These are phyloP conservation scores for Lagria hirta DNA, from an alignment of 2,888 invertebrate genomes.

Conservation along the genomic window DNA sequence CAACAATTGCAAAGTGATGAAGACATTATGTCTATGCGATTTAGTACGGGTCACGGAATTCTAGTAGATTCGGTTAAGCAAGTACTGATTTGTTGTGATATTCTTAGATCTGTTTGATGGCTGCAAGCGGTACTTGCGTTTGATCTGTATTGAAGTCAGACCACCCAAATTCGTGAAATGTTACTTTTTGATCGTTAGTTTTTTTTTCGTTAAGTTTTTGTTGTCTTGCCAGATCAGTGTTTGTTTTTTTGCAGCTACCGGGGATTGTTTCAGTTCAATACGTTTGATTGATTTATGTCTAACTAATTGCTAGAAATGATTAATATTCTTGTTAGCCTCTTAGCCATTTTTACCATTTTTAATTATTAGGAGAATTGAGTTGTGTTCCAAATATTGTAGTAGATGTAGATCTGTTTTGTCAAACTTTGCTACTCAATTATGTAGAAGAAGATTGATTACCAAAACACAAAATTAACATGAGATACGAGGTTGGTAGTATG, in stretches of 20 bases:
- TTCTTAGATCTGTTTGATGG: constrained; percentile 22
- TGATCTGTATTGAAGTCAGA: constrained; percentile 23
- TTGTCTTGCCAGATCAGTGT: constrained; percentile 16
- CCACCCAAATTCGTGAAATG: constrained; percentile 25
- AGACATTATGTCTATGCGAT: constrained; percentile 12
- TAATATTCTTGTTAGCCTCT: constrained; percentile 16
- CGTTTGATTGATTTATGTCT: constrained; percentile 23
- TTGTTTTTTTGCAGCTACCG: constrained; percentile 22
- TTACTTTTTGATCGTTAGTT: constrained; percentile 10
- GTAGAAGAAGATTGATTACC: too few species aligned
- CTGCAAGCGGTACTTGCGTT: constrained; percentile 21
- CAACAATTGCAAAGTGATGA: constrained; percentile 14
- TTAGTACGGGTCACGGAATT: constrained; percentile 11
- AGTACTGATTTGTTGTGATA: constrained; percentile 23
- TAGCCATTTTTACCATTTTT: too few species aligned
- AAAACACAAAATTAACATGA: too few species aligned
- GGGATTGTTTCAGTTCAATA: constrained; percentile 16
- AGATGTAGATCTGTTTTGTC: too few species aligned
- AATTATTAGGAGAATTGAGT: constrained; percentile 11
- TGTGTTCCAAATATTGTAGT: too few species aligned
- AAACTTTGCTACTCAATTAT: too few species aligned
- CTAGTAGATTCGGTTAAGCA: constrained; percentile 13
- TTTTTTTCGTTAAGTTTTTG: constrained; percentile 11
- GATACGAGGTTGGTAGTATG: too few species aligned
- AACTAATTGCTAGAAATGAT: constrained; percentile 18